Evolutionary conservation across 2,888 invertebrate genomes (phyloP), one percentile per base, ranked within the genome.

Genomic region (Lithophane socia): DNA sequence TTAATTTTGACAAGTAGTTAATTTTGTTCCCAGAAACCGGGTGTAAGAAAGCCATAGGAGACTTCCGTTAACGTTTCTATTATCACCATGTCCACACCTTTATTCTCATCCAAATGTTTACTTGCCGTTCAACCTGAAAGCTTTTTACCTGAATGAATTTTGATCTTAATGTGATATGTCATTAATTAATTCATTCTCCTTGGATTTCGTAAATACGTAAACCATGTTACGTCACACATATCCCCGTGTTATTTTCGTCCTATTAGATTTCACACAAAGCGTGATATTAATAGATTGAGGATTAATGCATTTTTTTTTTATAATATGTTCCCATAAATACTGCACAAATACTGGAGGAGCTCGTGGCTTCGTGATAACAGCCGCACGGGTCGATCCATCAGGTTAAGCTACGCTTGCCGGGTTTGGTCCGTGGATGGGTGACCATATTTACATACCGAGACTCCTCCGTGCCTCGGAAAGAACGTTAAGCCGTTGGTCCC

Each of bases 101-200:
- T 72, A 84, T 9, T 73, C 75, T 83, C 78, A 87, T 81, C 65
- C 63, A 76, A 81, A 86, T 84, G 75, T 69, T 78, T 73, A 75
- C 76, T 75, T 85, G 68, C 73, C 63, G 47, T 81, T 81, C 65
- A 75, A 85, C 77, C 69, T 77, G 70, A 82, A 74, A 74, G 77
- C 73, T 77, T 77, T 77, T 79, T 86, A 83, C 83, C 75, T 87
- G 89, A 86, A 86, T 85, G 88, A 84, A 84, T 88, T 89, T 86
- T 74, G 86, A 85, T 82, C 76, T 80, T 90, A 87, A 91, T 87
- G 76, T 73, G 67, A 75, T 79, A 58, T 89, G 90, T 83, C 90
- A 84, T 82, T 88, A 90, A 86, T 87, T n/a, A 77, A 86, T 87
- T 77, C 87, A 78, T 78, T 74, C 37, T 73, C 73, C 44, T 65